phyloP scores from a whole-genome alignment of 2,113 vertebrate species.

The Promerops cafer region DNA sequence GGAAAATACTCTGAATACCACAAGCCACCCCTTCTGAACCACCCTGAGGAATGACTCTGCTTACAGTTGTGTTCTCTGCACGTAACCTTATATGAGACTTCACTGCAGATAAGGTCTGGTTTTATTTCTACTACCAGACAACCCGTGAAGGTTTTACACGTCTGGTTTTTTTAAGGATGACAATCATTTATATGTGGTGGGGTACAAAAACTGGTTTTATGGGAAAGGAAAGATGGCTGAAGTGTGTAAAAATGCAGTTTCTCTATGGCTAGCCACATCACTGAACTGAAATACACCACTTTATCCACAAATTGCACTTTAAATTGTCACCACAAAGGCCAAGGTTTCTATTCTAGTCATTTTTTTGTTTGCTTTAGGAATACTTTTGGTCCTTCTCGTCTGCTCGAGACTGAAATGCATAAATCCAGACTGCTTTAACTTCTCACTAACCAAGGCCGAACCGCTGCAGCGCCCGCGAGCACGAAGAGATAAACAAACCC shows the following conservation, averaged over 20 bases:
- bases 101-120: neutral
- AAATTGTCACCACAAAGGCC: constrained; percentile 18
- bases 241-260: neutral
- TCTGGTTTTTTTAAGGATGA: neutral
- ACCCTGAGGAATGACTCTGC: neutral
- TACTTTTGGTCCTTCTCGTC: neutral
- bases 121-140: neutral
- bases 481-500: neutral
- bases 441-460: neutral
- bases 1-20: neutral
- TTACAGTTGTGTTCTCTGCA: neutral
- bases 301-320: constrained; percentile 26
- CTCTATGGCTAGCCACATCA: neutral
- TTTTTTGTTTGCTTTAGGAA: constrained; percentile 16
- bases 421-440: neutral
- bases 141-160: neutral
- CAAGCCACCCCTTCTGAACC: neutral
- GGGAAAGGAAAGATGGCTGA: neutral
- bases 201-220: neutral
- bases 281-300: neutral
- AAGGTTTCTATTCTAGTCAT: neutral
- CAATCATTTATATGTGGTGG: neutral
- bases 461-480: neutral
- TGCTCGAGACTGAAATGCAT: neutral
- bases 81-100: neutral